Evolutionary conservation across 2,888 invertebrate genomes (phyloP).

Genomic region (Arctia plantaginis): DNA sequence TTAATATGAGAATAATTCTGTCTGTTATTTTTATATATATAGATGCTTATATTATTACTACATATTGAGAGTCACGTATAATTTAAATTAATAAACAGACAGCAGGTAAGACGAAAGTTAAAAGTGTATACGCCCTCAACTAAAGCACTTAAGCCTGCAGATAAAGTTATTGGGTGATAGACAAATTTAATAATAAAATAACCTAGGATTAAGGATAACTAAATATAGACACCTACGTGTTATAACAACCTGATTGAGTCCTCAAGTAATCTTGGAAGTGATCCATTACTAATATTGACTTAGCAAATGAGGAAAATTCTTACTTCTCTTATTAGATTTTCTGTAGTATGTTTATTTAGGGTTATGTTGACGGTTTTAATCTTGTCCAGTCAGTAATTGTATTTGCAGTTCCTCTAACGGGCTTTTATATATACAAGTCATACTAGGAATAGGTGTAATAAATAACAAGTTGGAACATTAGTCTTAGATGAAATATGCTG

Average conservation of each 20-base stretch:
- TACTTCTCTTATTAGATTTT: conserved; percentile 41
- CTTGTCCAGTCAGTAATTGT: conserved; percentile 21
- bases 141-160: not conserved
- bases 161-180: not conserved
- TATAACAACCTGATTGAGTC: not conserved
- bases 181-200: not conserved
- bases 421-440: not conserved
- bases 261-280: not conserved
- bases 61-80: too few relatives aligned
- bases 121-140: too few relatives aligned
- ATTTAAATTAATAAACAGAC: too few relatives aligned
- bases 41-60: too few relatives aligned
- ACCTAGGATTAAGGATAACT: not conserved
- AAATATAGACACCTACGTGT: not conserved
- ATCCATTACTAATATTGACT: conserved; percentile 33
- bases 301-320: conserved; percentile 28
- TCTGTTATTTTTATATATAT: too few relatives aligned
- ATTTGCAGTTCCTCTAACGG: conserved; percentile 9
- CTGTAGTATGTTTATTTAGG: conserved; percentile 35
- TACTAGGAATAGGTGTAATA: not conserved
- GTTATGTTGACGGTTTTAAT: conserved; percentile 31
- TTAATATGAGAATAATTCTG: too few relatives aligned
- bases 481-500: too few relatives aligned
- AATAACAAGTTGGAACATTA: too few relatives aligned
- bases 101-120: too few relatives aligned